Evolutionary conservation across 1,140 invertebrate genomes (phyloP).

Genomic region (Lordiphosa stackelbergi): DNA sequence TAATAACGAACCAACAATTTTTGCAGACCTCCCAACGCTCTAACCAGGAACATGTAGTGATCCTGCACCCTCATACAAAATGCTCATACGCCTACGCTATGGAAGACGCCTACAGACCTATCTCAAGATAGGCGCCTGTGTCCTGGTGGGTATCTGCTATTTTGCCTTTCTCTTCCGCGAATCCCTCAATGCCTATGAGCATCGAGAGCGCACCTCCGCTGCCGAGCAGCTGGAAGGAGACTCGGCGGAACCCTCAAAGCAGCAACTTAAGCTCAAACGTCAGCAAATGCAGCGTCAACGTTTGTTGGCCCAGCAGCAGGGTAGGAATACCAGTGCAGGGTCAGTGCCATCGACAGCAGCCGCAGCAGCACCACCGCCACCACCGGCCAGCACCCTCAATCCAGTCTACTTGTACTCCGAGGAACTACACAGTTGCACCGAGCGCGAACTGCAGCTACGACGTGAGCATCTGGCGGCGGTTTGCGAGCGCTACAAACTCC

Average conservation of each 20-base stretch:
- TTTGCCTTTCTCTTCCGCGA: slow-evolving; percentile 72
- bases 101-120: slow-evolving; percentile 66
- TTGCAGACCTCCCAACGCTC: too few species aligned
- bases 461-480: slow-evolving; percentile 50
- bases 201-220: slow-evolving; percentile 45
- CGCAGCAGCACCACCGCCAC: not conserved
- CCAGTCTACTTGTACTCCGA: slow-evolving; percentile 76
- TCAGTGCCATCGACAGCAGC: not conserved
- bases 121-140: slow-evolving; percentile 60
- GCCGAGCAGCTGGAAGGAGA: slow-evolving; percentile 37
- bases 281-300: slow-evolving; percentile 51
- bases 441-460: slow-evolving; percentile 53
- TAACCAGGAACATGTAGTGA: slow-evolving; percentile 36
- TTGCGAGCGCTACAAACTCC: slow-evolving; percentile 61
- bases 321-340: not conserved
- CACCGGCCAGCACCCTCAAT: slow-evolving; percentile 55
- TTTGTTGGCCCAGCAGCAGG: slow-evolving; percentile 31
- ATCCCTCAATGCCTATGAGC: slow-evolving; percentile 69
- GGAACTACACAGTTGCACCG: slow-evolving; percentile 69
- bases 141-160: slow-evolving; percentile 64
- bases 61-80: slow-evolving; percentile 26
- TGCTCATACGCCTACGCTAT: slow-evolving; percentile 64
- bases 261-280: slow-evolving; percentile 52
- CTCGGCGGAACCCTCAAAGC: slow-evolving; percentile 38
- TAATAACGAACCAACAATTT: too few species aligned